Evolutionary conservation across 2,113 vertebrate genomes (phyloP).

Genomic region (Gasterosteus aculeatus): DNA sequence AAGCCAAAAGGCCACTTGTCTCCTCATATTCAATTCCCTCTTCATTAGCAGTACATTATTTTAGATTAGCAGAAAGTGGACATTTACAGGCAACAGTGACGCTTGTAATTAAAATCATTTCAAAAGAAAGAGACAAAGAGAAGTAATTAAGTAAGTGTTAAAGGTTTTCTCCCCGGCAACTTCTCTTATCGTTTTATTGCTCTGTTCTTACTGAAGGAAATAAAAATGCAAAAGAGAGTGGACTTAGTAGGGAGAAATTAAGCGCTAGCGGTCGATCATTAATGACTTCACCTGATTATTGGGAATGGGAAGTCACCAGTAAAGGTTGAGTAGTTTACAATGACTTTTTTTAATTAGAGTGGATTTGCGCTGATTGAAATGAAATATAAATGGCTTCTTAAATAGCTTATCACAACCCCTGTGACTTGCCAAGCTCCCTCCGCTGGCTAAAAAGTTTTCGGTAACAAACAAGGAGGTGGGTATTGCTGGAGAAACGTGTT

Average conservation of each 20-base stretch:
- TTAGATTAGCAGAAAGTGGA: conserved; percentile 77
- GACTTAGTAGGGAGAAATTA: conserved; percentile 71
- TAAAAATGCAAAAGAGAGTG: conserved; percentile 68
- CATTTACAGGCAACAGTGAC: conserved; percentile 75
- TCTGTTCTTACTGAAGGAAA: conserved; percentile 60
- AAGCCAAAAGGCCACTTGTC: conserved; percentile 67
- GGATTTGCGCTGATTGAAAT: conserved; percentile 83
- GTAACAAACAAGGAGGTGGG: conserved; percentile 10
- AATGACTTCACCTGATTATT: conserved; percentile 81
- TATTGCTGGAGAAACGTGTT: neutral
- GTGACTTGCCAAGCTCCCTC: conserved; percentile 40
- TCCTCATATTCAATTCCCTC: conserved; percentile 69
- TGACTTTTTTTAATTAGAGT: conserved; percentile 83
- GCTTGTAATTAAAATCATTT: conserved; percentile 80
- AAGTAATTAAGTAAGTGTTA: conserved; percentile 79
- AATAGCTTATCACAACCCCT: conserved; percentile 72
- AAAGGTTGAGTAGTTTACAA: conserved; percentile 83
- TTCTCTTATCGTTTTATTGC: conserved; percentile 80
- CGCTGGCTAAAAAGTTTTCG: conserved; percentile 33
- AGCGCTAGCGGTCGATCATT: conserved; percentile 74
- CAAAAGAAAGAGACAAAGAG: conserved; percentile 76
- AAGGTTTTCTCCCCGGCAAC: conserved; percentile 78
- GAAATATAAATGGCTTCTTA: conserved; percentile 80
- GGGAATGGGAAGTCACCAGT: conserved; percentile 71
- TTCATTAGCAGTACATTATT: conserved; percentile 77